Conservation (phyloP, 2,888 invertebrate genomes). For the Megamerina dolium region DNA sequence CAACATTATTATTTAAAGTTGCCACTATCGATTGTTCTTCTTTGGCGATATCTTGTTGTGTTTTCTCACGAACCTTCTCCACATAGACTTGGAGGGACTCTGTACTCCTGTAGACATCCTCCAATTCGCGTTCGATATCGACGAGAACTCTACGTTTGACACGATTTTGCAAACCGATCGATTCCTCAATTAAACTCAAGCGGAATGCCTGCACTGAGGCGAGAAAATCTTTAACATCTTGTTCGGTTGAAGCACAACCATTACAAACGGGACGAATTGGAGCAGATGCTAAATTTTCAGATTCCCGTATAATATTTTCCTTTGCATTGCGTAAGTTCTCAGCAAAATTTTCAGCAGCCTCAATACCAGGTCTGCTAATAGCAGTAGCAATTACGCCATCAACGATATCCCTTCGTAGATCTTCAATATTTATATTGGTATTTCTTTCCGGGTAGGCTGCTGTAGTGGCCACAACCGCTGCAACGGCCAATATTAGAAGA, state of each 20-base stretch:
- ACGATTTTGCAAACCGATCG: neutral
- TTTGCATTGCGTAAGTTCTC: neutral
- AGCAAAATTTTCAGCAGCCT: neutral
- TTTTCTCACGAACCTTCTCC: neutral
- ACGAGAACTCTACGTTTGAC: conserved; percentile 3
- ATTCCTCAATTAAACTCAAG: neutral
- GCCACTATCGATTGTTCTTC: neutral
- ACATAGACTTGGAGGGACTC: neutral
- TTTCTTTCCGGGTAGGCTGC: neutral
- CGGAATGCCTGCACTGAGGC: neutral
- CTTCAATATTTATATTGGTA: neutral
- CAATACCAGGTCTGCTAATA: neutral
- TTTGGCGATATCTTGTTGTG: neutral
- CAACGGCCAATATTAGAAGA: too few relatives aligned
- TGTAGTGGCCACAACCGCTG: neutral
- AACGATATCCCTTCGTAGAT: neutral
- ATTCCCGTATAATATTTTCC: neutral
- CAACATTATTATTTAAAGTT: conserved; percentile 1
- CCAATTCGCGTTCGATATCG: neutral
- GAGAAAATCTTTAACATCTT: neutral
- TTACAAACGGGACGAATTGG: too few relatives aligned
- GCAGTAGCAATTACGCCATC: too few relatives aligned
- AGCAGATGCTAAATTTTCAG: too few relatives aligned
- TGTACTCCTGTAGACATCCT: neutral
- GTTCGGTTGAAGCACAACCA: neutral